Evolutionary conservation across 2,113 vertebrate genomes (phyloP), one percentile per base, ranked within the genome.

Genomic region (Ovibos moschatus): DNA sequence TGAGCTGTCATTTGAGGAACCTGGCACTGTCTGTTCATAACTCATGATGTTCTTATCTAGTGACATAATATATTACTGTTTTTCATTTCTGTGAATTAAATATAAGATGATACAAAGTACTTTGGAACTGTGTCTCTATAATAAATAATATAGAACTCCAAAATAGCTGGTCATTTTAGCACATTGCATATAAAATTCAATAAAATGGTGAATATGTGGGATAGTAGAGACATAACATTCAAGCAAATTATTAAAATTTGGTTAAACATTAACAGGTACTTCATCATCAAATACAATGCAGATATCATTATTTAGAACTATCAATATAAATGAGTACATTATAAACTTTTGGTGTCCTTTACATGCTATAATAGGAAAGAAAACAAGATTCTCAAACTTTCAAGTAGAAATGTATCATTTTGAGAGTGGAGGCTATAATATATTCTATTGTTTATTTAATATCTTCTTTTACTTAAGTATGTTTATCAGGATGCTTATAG

Each of bases 341-440:
- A 67, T 55, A 87, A 92, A 53, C 1, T 47, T 85, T 95, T 82
- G 5, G 2, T 67, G 27, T 81, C 45, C 45, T 92, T 97, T 83
- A 36, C 9, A 62, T 92, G 28, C 6, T 79, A 67, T 95, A 95
- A 43, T 64, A 85, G 40, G 33, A 91, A 95, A 85, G 23, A 13
- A 96, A 97, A 81, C 5, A 85, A n/a, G 30, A 89, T 60, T 79
- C 47, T 10, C 25, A 89, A 84, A 62, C 45, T 76, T 96, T 87
- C 9, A 95, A 74, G 16, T 93, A 82, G 40, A 84, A 95, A 97
- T 74, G 21, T 91, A 78, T 74, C 27, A 96, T 76, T 94, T 88
- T 76, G 67, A 92, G 6, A 33, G 21, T n/a, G 28, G 15, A 81
- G 45, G 55, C 7, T 64, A 47, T 6, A 92, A 40, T 87, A 28